Conservation (phyloP, 2,113 vertebrate genomes). For the Ptilonorhynchus violaceus region DNA sequence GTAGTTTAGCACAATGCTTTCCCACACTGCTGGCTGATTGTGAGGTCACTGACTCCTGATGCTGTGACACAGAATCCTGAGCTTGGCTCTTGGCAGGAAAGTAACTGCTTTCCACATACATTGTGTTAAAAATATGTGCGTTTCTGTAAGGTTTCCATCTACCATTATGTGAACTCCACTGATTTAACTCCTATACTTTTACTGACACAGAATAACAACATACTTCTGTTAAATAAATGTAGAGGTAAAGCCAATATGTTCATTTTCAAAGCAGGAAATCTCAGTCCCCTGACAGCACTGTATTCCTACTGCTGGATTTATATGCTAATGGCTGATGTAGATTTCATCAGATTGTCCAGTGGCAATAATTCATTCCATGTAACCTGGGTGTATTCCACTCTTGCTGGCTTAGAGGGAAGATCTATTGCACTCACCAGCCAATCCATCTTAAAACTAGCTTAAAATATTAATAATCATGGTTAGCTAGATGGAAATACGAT, state of each 20-base stretch:
- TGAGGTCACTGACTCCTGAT: background rate
- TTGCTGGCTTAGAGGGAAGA: background rate
- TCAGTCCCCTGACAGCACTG: background rate
- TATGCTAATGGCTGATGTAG: conserved; percentile 1
- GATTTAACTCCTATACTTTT: background rate
- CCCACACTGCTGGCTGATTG: background rate
- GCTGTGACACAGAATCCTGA: background rate
- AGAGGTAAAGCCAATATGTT: background rate
- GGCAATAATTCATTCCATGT: background rate
- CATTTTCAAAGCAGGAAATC: conserved; percentile 29
- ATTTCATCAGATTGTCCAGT: conserved; percentile 37
- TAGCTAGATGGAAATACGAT: conserved; percentile 49
- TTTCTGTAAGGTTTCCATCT: background rate
- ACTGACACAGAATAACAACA: background rate
- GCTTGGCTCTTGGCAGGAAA: conserved; percentile 5
- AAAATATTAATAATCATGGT: conserved; percentile 51
- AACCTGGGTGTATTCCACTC: background rate
- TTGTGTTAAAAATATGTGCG: background rate
- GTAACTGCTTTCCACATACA: background rate
- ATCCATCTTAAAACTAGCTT: conserved; percentile 35
- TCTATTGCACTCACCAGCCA: background rate
- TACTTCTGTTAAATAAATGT: background rate
- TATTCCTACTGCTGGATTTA: conserved; percentile 15
- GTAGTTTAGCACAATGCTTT: conserved; percentile 20
- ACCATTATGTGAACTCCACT: background rate